Evolutionary conservation across 2,888 invertebrate species (phyloP).

Genomic region (Orchestes rusci): DNA sequence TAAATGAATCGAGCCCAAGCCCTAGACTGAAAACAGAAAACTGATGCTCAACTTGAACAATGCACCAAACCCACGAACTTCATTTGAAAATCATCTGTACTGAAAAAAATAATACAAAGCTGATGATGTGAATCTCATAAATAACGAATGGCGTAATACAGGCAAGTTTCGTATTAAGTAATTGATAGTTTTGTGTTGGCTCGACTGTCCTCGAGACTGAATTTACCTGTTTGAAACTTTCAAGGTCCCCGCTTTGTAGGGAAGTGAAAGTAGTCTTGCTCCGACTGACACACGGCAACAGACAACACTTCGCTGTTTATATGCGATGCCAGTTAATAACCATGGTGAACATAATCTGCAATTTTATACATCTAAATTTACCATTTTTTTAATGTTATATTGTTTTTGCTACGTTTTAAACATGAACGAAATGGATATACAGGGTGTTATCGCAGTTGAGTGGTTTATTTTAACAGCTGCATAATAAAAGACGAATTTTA

Average conservation of each 20-base stretch:
- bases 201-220: slow-evolving; percentile 46
- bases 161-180: slow-evolving; percentile 38
- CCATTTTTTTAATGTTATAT: no score
- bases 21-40: no score
- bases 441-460: no score
- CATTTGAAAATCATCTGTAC: no score
- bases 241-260: slow-evolving; percentile 47
- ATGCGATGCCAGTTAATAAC: slow-evolving; percentile 20
- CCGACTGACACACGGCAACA: slow-evolving; percentile 40
- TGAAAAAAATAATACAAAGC: slow-evolving; percentile 25
- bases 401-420: no score
- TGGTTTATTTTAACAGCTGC: no score
- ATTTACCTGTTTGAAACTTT: slow-evolving; percentile 47
- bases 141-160: slow-evolving; percentile 41
- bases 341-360: slow-evolving; percentile 22
- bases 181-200: slow-evolving; percentile 43
- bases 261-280: slow-evolving; percentile 48
- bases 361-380: slow-evolving; percentile 21
- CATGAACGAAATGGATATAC: no score
- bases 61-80: no score
- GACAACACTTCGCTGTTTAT: slow-evolving; percentile 29
- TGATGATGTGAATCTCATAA: slow-evolving; percentile 37
- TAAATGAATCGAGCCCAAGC: no score
- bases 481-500: no score
- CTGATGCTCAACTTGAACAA: no score